Conservation (phyloP, 1,140 invertebrate species). For the Cyrtorhinus lividipennis region DNA sequence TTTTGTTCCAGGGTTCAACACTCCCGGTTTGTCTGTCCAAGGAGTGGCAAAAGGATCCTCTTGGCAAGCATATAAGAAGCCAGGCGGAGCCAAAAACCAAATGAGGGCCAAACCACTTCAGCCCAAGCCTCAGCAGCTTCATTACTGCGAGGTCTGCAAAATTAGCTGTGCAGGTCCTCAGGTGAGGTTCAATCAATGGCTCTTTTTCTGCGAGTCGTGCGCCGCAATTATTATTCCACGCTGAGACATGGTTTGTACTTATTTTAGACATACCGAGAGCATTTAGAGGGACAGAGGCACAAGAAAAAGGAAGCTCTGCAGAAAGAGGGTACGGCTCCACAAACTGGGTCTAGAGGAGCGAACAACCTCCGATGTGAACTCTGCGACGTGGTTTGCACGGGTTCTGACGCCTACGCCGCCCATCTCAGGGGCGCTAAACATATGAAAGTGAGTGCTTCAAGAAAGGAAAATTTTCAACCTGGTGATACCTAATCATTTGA, state of each 20-base stretch:
- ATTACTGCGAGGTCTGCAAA: conserved; percentile 94
- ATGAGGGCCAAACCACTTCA: conserved; percentile 55
- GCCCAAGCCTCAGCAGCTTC: conserved; percentile 77
- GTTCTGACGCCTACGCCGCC: conserved; percentile 92
- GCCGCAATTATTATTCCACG: neutral
- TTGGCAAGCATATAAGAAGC: conserved; percentile 60
- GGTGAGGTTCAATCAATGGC: conserved; percentile 30
- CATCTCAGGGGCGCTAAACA: conserved; percentile 96
- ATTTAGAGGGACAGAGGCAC: conserved; percentile 95
- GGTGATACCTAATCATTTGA: no score
- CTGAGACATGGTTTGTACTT: no score
- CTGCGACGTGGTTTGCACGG: conserved; percentile 95
- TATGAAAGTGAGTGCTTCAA: conserved; percentile 58
- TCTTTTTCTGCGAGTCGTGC: neutral
- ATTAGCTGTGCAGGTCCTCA: conserved; percentile 93
- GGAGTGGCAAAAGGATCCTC: no score
- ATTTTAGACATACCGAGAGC: conserved; percentile 83
- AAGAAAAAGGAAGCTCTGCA: conserved; percentile 93
- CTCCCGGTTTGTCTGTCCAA: conserved; percentile 36
- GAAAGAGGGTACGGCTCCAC: conserved; percentile 49
- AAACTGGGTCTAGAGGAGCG: conserved; percentile 38
- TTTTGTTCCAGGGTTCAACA: conserved; percentile 79
- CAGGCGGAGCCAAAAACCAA: conserved; percentile 39
- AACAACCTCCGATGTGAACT: conserved; percentile 72
- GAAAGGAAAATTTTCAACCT: neutral